A percentile compares a stretch with the other conserved stretches of the same genome.
These are phyloP conservation scores for Malthinus flaveolus DNA, from an alignment of 2,888 invertebrate species.

Conservation along the genomic window DNA sequence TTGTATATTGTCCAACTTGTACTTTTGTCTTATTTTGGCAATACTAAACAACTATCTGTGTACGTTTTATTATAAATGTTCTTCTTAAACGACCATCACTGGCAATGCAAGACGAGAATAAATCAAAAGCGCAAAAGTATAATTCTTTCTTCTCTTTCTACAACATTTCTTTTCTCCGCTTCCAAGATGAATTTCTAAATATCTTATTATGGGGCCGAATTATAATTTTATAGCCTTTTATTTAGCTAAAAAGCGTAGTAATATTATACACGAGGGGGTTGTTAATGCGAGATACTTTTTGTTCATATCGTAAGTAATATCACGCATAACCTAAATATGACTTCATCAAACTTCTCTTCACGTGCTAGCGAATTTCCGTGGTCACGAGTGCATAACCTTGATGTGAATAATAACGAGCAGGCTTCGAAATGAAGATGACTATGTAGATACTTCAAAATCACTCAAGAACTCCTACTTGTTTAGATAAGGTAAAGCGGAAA, in stretches of 20 bases:
- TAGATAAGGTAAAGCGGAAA: constrained; percentile 15
- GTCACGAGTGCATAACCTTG: constrained; percentile 39
- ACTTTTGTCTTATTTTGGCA: constrained; percentile 19
- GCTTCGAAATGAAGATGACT: constrained; percentile 29
- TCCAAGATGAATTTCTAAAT: no score
- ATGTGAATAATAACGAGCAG: constrained; percentile 44
- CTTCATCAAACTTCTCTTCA: constrained; percentile 39
- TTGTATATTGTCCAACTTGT: constrained; percentile 39
- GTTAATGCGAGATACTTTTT: constrained; percentile 17
- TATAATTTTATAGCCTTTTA: constrained; percentile 1
- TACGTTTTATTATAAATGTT: constrained; percentile 20
- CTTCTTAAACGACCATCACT: constrained; percentile 15
- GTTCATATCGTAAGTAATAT: constrained; percentile 28
- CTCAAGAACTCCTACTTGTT: constrained; percentile 18
- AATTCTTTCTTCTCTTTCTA: constrained; percentile 1
- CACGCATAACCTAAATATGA: constrained; percentile 34
- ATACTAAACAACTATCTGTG: constrained; percentile 19
- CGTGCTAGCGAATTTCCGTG: constrained; percentile 34
- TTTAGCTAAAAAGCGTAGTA: not conserved
- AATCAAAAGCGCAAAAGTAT: constrained; percentile 6
- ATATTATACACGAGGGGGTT: constrained; percentile 8
- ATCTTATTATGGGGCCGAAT: not conserved
- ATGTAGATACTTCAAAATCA: constrained; percentile 27
- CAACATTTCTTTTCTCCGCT: no score
- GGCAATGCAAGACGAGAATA: constrained; percentile 11